Conservation (phyloP, 2,113 vertebrate genomes). For the Charina bottae region DNA sequence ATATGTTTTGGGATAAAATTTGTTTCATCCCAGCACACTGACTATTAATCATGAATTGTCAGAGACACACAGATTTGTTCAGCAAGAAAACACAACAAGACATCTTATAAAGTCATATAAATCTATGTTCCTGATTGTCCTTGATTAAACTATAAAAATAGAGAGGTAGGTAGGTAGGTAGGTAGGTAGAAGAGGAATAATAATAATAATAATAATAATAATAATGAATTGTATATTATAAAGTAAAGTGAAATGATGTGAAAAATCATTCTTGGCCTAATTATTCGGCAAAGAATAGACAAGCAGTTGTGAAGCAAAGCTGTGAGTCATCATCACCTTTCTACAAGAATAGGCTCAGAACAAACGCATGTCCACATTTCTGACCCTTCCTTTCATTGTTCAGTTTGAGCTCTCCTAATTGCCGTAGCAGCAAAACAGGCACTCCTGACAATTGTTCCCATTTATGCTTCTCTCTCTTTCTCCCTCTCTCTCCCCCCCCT, state of each 20-base stretch:
- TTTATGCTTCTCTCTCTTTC: neutral
- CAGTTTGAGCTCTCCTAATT: neutral
- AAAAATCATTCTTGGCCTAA: slow-evolving; percentile 2
- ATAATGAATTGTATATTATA: neutral
- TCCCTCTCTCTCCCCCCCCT: neutral
- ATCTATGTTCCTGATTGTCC: too few relatives aligned
- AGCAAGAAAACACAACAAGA: neutral
- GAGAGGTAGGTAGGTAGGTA: too few relatives aligned
- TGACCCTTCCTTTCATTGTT: neutral
- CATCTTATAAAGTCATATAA: too few relatives aligned
- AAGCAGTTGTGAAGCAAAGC: neutral
- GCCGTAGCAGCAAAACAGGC: neutral
- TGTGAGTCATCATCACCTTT: neutral
- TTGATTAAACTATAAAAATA: too few relatives aligned
- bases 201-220: neutral
- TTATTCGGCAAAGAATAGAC: slow-evolving; percentile 9
- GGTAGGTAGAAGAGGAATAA: neutral
- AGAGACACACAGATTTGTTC: neutral
- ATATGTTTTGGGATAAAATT: neutral
- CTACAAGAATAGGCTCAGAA: neutral
- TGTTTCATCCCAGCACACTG: too few relatives aligned
- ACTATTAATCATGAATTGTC: neutral
- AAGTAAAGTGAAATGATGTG: neutral
- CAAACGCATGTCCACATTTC: neutral
- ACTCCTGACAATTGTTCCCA: neutral